phyloP scores from a whole-genome alignment of 2,797 vertebrate genomes.

The Helarctos malayanus region DNA sequence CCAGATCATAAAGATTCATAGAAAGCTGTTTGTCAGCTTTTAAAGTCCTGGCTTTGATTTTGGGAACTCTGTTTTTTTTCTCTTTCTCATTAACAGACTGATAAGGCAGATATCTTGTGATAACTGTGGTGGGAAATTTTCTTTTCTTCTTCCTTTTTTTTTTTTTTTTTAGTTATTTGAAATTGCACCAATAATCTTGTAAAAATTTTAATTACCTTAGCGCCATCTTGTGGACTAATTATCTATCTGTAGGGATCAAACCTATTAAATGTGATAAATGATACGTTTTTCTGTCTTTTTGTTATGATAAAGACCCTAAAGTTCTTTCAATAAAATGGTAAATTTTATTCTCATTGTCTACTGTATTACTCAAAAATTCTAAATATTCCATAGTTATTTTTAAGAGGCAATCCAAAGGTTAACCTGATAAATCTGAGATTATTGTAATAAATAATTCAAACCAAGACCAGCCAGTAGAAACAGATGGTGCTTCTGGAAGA shows the following conservation, averaged over 20 bases:
- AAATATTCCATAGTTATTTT: constrained; percentile 87
- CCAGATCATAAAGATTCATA: constrained; percentile 82
- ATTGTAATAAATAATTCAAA: constrained; percentile 89
- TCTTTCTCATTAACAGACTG: constrained; percentile 59
- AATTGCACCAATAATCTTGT: constrained; percentile 61
- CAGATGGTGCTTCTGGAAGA: constrained; percentile 90
- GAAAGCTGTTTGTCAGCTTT: constrained; percentile 77
- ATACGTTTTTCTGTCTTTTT: constrained; percentile 64
- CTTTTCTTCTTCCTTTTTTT: not conserved
- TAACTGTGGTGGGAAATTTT: constrained; percentile 57
- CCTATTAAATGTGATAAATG: constrained; percentile 51
- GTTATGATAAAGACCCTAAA: constrained; percentile 74
- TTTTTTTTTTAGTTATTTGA: constrained; percentile 51
- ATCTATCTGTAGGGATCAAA: constrained; percentile 51
- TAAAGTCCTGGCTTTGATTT: constrained; percentile 78
- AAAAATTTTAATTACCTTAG: constrained; percentile 68
- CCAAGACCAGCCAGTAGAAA: constrained; percentile 86
- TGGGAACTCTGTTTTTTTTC: constrained; percentile 67
- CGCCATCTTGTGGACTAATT: constrained; percentile 65
- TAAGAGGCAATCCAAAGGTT: constrained; percentile 89
- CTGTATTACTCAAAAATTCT: constrained; percentile 85
- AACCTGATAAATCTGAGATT: constrained; percentile 90
- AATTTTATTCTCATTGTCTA: constrained; percentile 81
- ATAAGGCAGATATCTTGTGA: constrained; percentile 74
- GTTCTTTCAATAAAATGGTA: constrained; percentile 78